Base-by-base conservation (phyloP, 2,888 invertebrate species). In the Apamea crenata region DNA sequence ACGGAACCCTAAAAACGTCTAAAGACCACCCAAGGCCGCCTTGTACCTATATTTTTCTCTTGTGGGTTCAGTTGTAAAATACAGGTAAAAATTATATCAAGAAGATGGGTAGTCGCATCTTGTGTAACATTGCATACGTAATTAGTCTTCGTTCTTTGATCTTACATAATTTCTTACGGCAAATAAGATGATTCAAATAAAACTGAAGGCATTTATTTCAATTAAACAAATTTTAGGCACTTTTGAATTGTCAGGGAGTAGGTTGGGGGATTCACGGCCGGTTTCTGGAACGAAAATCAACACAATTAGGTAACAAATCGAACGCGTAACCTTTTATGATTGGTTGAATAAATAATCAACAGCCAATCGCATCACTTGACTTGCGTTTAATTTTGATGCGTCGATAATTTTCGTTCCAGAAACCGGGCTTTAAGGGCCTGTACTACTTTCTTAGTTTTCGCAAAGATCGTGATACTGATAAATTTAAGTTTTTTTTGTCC, bases 401-500 rank as follows among this genome's bases (percentile, higher is more conserved):
- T 67, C 10, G 18, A 68, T 68, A 12, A 47, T 21, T 68, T 68
- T 44, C 3, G 6, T 44, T 29, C n/a, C 21, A 21, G 36, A 36
- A 53, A 68, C 21, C 6, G 3, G 18, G n/a, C 0, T 18, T n/a
- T 25, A 63, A 32, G n/a, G n/a, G n/a, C n/a, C n/a, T n/a, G n/a
- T n/a, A n/a, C n/a, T n/a, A n/a, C n/a, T n/a, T 53, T 53, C 0
- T 1, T 50, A 4, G 14, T 74, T 74, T n/a, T 14, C 2, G 7
- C 32, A 47, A n/a, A 36, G 2, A 66, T 18, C 16, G 12, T n/a
- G 50, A 6, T 25, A 53, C 50, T 32, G 16, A 53, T 70, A 14
- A 14, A 21, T 29, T 6, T 36, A 25, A 25, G 1, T 18, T 29
- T 56, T 53, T 10, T 78, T 85, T 93, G 76, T 50, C 59, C 79